Base-by-base conservation (phyloP, 2,797 vertebrate species). In the Arrhamphus sclerolepis region DNA sequence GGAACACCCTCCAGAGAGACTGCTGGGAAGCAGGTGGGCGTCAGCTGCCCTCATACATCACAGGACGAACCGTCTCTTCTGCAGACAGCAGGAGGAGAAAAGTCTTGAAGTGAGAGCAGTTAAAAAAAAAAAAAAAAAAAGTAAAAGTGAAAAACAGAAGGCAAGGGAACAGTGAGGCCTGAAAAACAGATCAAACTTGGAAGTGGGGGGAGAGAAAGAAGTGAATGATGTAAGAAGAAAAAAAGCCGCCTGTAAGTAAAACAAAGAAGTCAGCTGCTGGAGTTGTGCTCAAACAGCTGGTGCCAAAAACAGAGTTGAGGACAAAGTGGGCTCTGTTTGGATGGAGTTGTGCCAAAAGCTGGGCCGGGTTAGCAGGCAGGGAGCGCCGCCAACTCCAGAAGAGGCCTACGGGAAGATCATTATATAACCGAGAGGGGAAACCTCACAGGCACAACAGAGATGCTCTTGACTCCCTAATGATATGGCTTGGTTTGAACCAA, bases 221-320 rank as follows among this genome's bases (percentile, higher is more conserved):
- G 71, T 70, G 77, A 80, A 72, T 81, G 85, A 91, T 82, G 73
- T 86, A 83, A 85, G 75, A 76, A 75, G 81, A 31, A 18, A 80
- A 76, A 81, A 82, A 73, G 55, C 47, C 56, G 70, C 66, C 73
- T 84, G 78, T 68, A 85, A 86, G 78, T 71, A 58, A 88, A 90
- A 92, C 91, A 92, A 92, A 91, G 83, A 82, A 88, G 89, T 93
- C 90, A 93, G 92, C 90, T 93, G 92, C 92, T 86, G 87, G 83
- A 90, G 88, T 91, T 68, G 75, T 82, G 84, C 83, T 73, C 31
- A 56, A 92, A 92, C 92, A 93, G 92, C 89, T 92, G 92, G 88
- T 92, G 90, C 90, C 87, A 92, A 89, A 89, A 90, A 89, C 88
- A 75, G 76, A 87, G 85, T 67, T n/a, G 71, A 85, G 87, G 90